Evolutionary conservation across 1,140 invertebrate genomes (phyloP), one percentile per base, ranked within the genome.

Genomic region (Dufourea novaeangliae): DNA sequence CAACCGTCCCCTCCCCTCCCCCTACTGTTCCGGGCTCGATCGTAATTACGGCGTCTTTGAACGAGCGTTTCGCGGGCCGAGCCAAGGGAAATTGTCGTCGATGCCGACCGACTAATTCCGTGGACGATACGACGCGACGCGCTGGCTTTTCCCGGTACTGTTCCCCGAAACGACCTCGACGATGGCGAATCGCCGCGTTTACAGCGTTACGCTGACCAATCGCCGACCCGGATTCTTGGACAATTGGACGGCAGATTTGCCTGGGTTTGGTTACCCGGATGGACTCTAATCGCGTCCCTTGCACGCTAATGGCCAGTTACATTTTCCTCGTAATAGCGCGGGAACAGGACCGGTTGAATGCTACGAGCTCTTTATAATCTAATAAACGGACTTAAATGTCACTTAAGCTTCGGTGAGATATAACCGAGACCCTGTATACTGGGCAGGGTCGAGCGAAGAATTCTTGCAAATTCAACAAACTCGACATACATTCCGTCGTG

Each of bases 131-230:
- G 11, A 0, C 22, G 50, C 25, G 10, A 37, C 34, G 34, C n/a
- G n/a, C n/a, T n/a, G n/a, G n/a, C n/a, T 37, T 10, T 37, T 37
- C 34, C 34, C 4, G 10, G 34, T 3, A 37, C 4, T 5, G 34
- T 37, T 12, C 0, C 0, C 4, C 0, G 10, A 1, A 27, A 14
- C 12, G 54, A 7, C 8, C 3, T 1, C 1, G 20, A 0, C 14
- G 32, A 46, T 46, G 32, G 32, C 37, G 17, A 11, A 56, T 10
- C 66, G 37, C 12, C 11, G 22, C 29, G 29, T 29, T 27, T 5
- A 12, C 25, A 14, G 5, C 37, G 22, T 44, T 27, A 14, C 25
- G 17, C 10, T 7, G 46, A 39, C 66, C 50, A 54, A 54, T 46
- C n/a, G 32, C 5, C 20, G 50, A 27, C 11, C 17, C 17, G 22